Evolutionary conservation across 2,113 vertebrate genomes (phyloP).

Genomic region (Siniperca chuatsi): DNA sequence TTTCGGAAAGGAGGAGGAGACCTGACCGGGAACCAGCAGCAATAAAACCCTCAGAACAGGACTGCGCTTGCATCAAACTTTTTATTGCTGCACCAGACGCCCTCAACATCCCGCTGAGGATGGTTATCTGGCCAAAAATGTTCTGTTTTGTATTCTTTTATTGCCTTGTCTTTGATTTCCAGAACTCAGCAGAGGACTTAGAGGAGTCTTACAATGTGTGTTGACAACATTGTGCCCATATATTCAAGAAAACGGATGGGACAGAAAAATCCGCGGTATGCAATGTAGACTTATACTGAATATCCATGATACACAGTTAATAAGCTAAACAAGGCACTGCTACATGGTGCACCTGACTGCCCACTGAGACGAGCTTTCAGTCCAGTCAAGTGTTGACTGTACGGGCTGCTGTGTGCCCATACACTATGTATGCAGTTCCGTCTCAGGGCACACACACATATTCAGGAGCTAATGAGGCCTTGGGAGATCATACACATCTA

Average conservation of each 20-base stretch:
- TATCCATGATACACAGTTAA: conserved; percentile 70
- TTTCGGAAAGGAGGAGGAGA: conserved; percentile 55
- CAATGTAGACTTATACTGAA: conserved; percentile 32
- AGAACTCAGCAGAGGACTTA: background rate
- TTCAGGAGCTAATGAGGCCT: conserved; percentile 75
- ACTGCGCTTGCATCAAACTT: conserved; percentile 40
- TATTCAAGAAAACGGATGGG: conserved; percentile 1
- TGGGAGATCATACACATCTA: conserved; percentile 59
- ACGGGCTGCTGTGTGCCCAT: conserved; percentile 35
- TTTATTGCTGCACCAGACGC: conserved; percentile 28
- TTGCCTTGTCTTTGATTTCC: conserved; percentile 8
- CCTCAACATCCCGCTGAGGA: conserved; percentile 12
- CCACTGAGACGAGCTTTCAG: conserved; percentile 57
- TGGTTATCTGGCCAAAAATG: conserved; percentile 7
- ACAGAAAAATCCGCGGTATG: conserved; percentile 15
- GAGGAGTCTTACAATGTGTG: background rate
- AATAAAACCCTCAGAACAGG: conserved; percentile 64
- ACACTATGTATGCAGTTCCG: conserved; percentile 50
- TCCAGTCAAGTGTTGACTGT: conserved; percentile 59
- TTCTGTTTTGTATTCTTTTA: background rate
- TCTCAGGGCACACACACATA: conserved; percentile 57
- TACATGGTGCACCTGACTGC: conserved; percentile 67
- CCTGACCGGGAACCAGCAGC: conserved; percentile 57
- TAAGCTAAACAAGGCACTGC: conserved; percentile 50
- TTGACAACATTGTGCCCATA: background rate